Percentiles rank a stretch among this genome's conserved stretches.
phyloP scores from a whole-genome alignment of 2,888 invertebrate species.

The Gastrophysa polygoni region DNA sequence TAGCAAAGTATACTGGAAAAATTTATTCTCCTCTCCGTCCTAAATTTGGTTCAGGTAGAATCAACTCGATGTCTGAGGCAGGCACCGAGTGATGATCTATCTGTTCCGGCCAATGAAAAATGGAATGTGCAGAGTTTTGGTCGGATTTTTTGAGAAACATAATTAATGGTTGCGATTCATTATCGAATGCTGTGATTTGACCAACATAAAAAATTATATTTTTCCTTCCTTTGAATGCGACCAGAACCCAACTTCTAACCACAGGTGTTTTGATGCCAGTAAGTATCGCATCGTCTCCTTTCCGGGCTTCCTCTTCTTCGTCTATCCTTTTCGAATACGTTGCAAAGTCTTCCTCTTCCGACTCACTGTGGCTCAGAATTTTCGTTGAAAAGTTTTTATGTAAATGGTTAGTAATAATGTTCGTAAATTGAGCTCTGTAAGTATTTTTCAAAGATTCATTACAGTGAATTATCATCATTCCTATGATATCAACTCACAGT shows the following conservation, averaged over 20 bases:
- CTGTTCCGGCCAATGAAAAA: conserved; percentile 3
- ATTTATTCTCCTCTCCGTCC: too few species aligned
- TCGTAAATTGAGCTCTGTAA: too few species aligned
- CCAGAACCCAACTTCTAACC: background rate
- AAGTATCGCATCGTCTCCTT: too few species aligned
- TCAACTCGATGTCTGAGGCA: background rate
- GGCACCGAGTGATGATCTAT: background rate
- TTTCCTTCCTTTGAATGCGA: conserved; percentile 1
- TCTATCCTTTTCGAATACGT: too few species aligned
- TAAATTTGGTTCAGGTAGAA: too few species aligned
- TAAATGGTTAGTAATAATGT: too few species aligned
- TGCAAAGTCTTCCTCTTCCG: background rate
- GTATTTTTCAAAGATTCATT: too few species aligned
- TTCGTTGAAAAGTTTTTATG: too few species aligned
- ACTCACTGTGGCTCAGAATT: conserved; percentile 1
- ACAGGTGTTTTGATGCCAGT: background rate
- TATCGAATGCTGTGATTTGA: conserved; percentile 1
- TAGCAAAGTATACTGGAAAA: too few species aligned
- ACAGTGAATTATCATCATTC: too few species aligned
- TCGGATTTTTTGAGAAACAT: background rate
- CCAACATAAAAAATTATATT: conserved; percentile 1
- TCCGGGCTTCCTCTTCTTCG: too few species aligned
- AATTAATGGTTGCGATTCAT: background rate
- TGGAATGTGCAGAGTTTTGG: background rate
- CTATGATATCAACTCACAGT: too few species aligned